phyloP scores from a whole-genome alignment of 1,140 invertebrate species.

The Tribolium madens region DNA sequence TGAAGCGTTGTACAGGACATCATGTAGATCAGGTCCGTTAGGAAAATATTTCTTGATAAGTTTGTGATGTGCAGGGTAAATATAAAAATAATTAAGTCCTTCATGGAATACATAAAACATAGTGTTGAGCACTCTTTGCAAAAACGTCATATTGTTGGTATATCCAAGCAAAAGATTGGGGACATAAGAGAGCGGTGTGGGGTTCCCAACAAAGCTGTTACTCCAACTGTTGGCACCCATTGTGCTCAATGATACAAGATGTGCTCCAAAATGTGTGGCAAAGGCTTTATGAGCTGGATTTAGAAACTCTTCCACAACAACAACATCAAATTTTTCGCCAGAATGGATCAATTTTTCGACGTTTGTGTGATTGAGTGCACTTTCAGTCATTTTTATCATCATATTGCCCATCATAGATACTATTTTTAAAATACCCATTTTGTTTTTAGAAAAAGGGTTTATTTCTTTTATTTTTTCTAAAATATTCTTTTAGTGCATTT shows the following conservation, averaged over 20 bases:
- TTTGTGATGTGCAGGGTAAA: conserved; percentile 60
- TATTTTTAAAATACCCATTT: no score
- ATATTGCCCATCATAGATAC: neutral
- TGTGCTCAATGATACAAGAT: conserved; percentile 64
- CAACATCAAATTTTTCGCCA: conserved; percentile 66
- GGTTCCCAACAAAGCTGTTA: conserved; percentile 63
- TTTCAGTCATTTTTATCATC: neutral
- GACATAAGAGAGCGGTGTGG: conserved; percentile 62
- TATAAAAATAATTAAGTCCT: conserved; percentile 40
- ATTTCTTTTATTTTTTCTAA: neutral
- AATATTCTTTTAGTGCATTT: neutral
- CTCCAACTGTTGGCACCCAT: conserved; percentile 55
- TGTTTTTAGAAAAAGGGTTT: neutral
- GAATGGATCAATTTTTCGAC: conserved; percentile 52
- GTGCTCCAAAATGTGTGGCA: conserved; percentile 63
- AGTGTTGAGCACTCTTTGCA: conserved; percentile 65
- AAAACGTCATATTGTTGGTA: conserved; percentile 65
- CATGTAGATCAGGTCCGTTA: conserved; percentile 66
- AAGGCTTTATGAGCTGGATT: conserved; percentile 66
- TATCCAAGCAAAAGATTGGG: conserved; percentile 59
- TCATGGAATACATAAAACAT: conserved; percentile 43
- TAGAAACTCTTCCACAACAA: conserved; percentile 67
- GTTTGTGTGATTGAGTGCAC: conserved; percentile 44
- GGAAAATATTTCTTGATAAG: conserved; percentile 65
- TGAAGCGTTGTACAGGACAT: conserved; percentile 68